A percentile compares a stretch with the other conserved stretches of the same genome.
Evolutionary conservation across 1,140 invertebrate genomes (phyloP).

Genomic region (Myzus persicae): DNA sequence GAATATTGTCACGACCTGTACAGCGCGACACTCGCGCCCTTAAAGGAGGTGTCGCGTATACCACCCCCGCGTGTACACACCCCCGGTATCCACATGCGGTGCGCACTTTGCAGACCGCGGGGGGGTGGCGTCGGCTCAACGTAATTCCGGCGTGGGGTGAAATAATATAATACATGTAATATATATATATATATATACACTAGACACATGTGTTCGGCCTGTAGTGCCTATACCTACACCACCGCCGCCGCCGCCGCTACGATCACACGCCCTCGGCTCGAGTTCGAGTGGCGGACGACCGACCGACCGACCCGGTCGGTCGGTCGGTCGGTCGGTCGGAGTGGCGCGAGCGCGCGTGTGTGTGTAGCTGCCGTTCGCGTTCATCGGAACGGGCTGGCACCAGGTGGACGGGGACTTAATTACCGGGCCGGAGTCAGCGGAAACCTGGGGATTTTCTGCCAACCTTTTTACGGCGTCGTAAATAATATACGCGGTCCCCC

Average conservation of each 20-base stretch:
- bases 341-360: no score
- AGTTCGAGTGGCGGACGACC: not conserved
- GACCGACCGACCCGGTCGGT: no score
- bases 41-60: slow-evolving; percentile 1
- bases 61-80: not conserved
- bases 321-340: not conserved
- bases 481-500: slow-evolving; percentile 47
- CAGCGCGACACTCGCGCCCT: no score
- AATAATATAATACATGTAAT: not conserved
- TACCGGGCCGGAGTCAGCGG: slow-evolving; percentile 56
- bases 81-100: not conserved
- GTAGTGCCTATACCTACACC: no score
- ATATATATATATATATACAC: not conserved
- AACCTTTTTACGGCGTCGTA: slow-evolving; percentile 57
- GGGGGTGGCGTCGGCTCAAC: not conserved
- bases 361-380: not conserved
- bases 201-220: not conserved
- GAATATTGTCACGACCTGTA: not conserved
- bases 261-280: not conserved
- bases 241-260: not conserved
- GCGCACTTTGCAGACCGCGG: not conserved
- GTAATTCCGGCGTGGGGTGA: not conserved
- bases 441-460: slow-evolving; percentile 57
- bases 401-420: slow-evolving; percentile 57
- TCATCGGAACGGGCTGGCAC: slow-evolving; percentile 41